Base-by-base conservation (phyloP, 2,888 invertebrate species). In the Lomographa bimaculata region DNA sequence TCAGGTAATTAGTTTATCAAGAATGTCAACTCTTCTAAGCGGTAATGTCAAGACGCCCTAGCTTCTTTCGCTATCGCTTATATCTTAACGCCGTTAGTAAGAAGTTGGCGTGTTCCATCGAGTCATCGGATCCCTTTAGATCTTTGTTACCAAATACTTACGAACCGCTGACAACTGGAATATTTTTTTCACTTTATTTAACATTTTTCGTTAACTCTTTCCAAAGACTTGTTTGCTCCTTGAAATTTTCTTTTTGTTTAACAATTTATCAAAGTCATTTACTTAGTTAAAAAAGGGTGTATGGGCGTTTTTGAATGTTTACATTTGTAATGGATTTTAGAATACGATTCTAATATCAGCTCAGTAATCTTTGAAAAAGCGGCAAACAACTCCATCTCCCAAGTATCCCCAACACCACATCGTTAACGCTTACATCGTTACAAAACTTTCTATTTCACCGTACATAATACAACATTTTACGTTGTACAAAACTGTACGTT, bases 91-190 rank as follows among this genome's bases (percentile, higher is more conserved):
- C 57, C 46, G 11, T 32, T 46, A 7, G 35, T 41, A 46, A 67
- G 58, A 49, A 63, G 62, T 66, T 60, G 70, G 64, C 69, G 63
- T 75, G 75, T 74, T 63, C 64, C 60, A 55, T 48, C 59, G 53
- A 69, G 59, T 72, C 59, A 50, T 64, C 60, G 57, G 70, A 76
- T 74, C 76, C 66, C 51, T 66, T 64, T 62, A 72, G 71, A 79
- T 79, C 76, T 77, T 73, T 77, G 73, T 71, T 72, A 72, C 70
- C 68, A 70, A 64, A 79, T 74, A 75, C 76, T 75, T 60, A 52
- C 56, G 58, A 67, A 68, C 64, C 61, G 63, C 64, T 61, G 57
- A 68, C 64, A 62, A 64, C 47, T 53, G 64, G 55, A 59, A 67
- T 74, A 18, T 16, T 16, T 74, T 75, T 73, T 72, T 67, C 71